Evolutionary conservation across 2,113 vertebrate genomes (phyloP).

Genomic region (Verasper variegatus): DNA sequence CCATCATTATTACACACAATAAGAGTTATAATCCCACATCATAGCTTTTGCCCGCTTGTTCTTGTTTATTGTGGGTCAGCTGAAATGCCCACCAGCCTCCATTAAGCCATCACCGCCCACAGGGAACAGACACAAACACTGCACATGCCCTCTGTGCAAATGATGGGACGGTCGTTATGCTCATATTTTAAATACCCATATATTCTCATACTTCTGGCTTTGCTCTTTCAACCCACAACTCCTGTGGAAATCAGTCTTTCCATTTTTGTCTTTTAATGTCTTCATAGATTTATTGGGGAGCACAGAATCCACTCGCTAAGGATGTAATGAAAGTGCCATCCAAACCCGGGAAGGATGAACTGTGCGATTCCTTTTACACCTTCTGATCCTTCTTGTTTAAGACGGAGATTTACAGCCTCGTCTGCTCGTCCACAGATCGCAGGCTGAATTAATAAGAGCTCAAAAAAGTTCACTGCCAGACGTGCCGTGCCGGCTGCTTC

Average conservation of each 20-base stretch:
- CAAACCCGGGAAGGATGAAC: not conserved
- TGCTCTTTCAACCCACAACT: not conserved
- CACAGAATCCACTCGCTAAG: not conserved
- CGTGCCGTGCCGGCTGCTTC: not conserved
- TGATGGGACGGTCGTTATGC: not conserved
- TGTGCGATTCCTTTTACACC: not conserved
- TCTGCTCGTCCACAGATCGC: not conserved
- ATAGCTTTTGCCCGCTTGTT: no score
- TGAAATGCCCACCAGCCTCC: constrained; percentile 23
- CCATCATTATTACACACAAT: no score
- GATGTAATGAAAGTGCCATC: not conserved
- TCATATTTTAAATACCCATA: not conserved
- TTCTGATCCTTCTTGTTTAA: not conserved
- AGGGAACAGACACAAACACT: constrained; percentile 10
- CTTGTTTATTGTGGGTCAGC: constrained; percentile 53
- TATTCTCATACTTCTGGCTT: not conserved
- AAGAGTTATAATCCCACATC: no score
- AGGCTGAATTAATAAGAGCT: constrained; percentile 1
- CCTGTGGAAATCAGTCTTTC: not conserved
- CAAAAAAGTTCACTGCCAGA: not conserved
- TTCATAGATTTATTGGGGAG: not conserved
- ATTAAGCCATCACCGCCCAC: constrained; percentile 43
- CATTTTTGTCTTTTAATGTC: constrained; percentile 1
- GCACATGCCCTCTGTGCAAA: constrained; percentile 2
- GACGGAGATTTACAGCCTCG: not conserved